Conservation (phyloP, 2,113 vertebrate genomes). For the Chrysemys picta region DNA sequence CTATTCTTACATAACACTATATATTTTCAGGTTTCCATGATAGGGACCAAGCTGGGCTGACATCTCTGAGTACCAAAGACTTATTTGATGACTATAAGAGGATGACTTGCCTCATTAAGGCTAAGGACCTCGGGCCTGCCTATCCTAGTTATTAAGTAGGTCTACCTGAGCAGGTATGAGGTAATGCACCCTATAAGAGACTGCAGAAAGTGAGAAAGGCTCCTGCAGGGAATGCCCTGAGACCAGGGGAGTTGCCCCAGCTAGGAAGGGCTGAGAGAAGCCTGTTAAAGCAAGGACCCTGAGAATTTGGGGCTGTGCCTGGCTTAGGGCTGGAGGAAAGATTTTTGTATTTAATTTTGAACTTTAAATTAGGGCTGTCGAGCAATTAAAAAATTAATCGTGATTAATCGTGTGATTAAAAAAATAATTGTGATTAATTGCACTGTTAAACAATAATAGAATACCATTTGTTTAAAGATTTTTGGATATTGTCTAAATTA, state of each 20-base stretch:
- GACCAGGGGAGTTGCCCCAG: not conserved
- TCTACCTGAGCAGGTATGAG: not conserved
- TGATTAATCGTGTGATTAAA: too few relatives aligned
- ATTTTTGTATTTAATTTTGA: not conserved
- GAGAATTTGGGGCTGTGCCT: not conserved
- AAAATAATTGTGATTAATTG: too few relatives aligned
- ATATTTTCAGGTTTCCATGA: not conserved
- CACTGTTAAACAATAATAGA: too few relatives aligned
- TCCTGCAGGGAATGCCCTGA: not conserved
- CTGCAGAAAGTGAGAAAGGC: not conserved
- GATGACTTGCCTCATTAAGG: not conserved
- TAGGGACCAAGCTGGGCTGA: not conserved
- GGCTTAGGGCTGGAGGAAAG: not conserved
- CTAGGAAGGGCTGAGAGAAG: not conserved
- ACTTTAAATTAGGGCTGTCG: not conserved
- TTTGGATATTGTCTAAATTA: too few relatives aligned
- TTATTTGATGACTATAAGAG: not conserved
- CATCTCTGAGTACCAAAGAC: not conserved
- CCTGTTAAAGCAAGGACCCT: not conserved
- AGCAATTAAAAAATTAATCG: too few relatives aligned
- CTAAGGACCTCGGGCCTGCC: not conserved
- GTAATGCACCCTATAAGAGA: not conserved
- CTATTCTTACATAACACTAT: not conserved
- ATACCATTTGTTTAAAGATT: too few relatives aligned
- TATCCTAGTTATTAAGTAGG: not conserved